Base-by-base conservation (phyloP, 1,140 invertebrate species). In the Heliconius nattereri region DNA sequence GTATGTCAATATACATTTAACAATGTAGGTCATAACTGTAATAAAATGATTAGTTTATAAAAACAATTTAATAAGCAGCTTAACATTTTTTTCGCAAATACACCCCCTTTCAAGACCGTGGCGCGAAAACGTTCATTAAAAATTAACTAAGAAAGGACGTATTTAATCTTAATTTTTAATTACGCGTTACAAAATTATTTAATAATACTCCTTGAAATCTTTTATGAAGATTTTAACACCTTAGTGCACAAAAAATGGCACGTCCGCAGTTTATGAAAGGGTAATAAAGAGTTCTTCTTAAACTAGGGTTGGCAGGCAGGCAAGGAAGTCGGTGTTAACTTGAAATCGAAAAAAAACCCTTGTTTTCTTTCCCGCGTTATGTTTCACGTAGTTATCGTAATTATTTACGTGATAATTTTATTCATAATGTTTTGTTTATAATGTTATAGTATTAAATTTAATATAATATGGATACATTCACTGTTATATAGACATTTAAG, bases 91-190 rank as follows among this genome's bases (percentile, higher is more conserved):
- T 66, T 66, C 11, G 40, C 71, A 77, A 73, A 70, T 57, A 75
- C 83, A 80, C 78, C 76, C 78, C 76, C 76, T 49, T 76, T 45
- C 19, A 6, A 76, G 40, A 45, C 11, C 11, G 19, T 7, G 57
- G 57, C 5, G 75, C 23, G n/a, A 76, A 84, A 85, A 78, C 76
- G 45, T 81, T 76, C 76, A 89, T 91, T 91, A 87, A 83, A 89
- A 88, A 90, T 83, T 85, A 88, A 85, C 80, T 85, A 87, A 86
- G 85, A 84, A 89, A 83, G 79, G 81, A 86, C 71, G 72, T 82
- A 81, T 85, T 83, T 78, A 82, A 78, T 79, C 83, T 82, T 91
- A 93, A 91, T 93, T 92, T 92, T 91, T 93, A 93, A 93, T 93
- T 85, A 89, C 78, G 78, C 52, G 78, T 74, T 79, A 74, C 66